phyloP scores from a whole-genome alignment of 2,888 invertebrate genomes.

The Thysanoteuthis rhombus region DNA sequence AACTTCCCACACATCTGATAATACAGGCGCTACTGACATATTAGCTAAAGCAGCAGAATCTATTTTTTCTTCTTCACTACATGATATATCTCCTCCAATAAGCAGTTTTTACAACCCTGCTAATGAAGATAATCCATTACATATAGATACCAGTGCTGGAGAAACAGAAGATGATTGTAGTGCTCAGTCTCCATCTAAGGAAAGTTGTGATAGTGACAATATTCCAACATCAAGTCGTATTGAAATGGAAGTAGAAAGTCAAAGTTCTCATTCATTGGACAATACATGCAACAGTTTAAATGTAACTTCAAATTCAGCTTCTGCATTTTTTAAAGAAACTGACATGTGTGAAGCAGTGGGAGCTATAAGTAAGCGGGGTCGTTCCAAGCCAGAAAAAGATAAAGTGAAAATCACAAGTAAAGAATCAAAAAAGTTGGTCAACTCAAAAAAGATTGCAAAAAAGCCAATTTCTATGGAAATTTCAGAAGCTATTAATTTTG shows the following conservation, averaged over 20 bases:
- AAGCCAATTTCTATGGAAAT: conserved; percentile 35
- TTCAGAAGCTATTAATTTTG: conserved; percentile 60
- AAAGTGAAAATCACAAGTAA: not conserved
- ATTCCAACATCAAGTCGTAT: conserved; percentile 31
- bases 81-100: conserved; percentile 49
- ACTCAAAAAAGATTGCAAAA: not conserved
- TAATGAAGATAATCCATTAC: conserved; percentile 60
- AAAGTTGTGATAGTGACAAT: conserved; percentile 31
- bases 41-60: conserved; percentile 68
- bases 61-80: conserved; percentile 58
- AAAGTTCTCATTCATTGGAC: conserved; percentile 1
- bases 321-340: conserved; percentile 26
- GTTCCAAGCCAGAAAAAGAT: not conserved
- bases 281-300: not conserved
- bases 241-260: conserved; percentile 23
- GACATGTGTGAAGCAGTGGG: not conserved
- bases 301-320: not conserved
- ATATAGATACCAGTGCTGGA: conserved; percentile 59
- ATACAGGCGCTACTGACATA: conserved; percentile 48
- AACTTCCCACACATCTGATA: conserved; percentile 33
- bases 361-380: conserved; percentile 20
- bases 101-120: conserved; percentile 60
- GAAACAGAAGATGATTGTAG: conserved; percentile 49
- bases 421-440: not conserved
- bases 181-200: conserved; percentile 33